These are phyloP conservation scores for Bujurquina vittata DNA, from an alignment of 2,113 vertebrate genomes.

Conservation along the genomic window DNA sequence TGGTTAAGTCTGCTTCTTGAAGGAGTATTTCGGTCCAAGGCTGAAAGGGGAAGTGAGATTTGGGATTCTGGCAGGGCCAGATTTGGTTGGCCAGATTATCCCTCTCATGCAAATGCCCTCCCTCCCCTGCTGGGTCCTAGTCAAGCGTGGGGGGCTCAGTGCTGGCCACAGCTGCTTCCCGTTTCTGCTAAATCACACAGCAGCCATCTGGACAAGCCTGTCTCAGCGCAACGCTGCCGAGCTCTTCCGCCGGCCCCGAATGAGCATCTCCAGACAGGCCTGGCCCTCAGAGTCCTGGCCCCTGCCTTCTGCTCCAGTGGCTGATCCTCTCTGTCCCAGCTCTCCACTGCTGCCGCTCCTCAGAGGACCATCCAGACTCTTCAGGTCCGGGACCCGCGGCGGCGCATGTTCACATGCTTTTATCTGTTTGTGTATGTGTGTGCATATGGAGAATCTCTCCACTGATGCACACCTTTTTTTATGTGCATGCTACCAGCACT, in stretches of 20 bases:
- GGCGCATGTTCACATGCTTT: background rate
- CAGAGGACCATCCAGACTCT: conserved; percentile 31
- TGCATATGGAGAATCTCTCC: background rate
- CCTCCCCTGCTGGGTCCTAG: conserved; percentile 84
- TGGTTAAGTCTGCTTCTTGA: conserved; percentile 44
- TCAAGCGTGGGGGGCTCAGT: conserved; percentile 82
- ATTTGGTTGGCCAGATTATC: conserved; percentile 91
- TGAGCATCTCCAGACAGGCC: conserved; percentile 61
- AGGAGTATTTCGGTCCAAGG: conserved; percentile 55
- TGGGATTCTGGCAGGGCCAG: conserved; percentile 87
- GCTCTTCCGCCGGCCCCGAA: conserved; percentile 70
- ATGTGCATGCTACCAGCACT: background rate
- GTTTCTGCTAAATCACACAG: conserved; percentile 85
- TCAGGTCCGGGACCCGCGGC: conserved; percentile 22
- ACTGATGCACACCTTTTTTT: background rate
- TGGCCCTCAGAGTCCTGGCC: conserved; percentile 73
- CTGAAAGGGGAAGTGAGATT: conserved; percentile 93
- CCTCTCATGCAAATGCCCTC: conserved; percentile 93
- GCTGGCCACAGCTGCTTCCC: conserved; percentile 91
- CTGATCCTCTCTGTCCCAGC: conserved; percentile 69
- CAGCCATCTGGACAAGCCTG: conserved; percentile 85
- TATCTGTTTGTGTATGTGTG: conserved; percentile 19
- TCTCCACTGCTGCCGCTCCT: conserved; percentile 73
- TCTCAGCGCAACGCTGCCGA: conserved; percentile 77
- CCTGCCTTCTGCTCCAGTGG: conserved; percentile 76